Evolutionary conservation across 2,797 vertebrate species (phyloP).

Genomic region (Gadopsis bispinosus): DNA sequence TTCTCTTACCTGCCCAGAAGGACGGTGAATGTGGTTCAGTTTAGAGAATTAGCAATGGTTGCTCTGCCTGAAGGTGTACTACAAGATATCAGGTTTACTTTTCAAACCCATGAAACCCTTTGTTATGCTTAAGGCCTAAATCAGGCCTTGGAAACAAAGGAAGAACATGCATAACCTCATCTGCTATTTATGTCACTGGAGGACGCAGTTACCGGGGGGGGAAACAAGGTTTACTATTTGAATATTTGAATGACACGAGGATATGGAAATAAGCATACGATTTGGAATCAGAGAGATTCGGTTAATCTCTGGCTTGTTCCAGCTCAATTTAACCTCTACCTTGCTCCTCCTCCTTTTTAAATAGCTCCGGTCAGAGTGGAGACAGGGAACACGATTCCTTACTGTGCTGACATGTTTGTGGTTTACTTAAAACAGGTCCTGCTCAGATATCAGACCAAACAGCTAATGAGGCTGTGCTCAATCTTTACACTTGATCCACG

Average conservation of each 20-base stretch:
- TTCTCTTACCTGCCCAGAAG: constrained; percentile 57
- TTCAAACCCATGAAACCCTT: constrained; percentile 64
- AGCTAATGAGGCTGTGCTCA: neutral
- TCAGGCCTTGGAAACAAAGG: constrained; percentile 59
- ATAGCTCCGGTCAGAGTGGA: constrained; percentile 18
- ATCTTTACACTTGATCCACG: neutral
- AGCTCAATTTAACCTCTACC: neutral
- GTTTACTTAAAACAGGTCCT: constrained; percentile 8
- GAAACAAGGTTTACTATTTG: constrained; percentile 1
- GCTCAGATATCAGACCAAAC: constrained; percentile 2
- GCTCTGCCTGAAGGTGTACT: constrained; percentile 65
- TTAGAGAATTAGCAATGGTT: constrained; percentile 77
- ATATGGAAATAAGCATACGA: neutral
- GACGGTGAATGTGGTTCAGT: constrained; percentile 76
- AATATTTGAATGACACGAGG: constrained; percentile 12
- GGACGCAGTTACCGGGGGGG: constrained; percentile 10
- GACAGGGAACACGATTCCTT: neutral
- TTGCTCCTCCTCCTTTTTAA: neutral
- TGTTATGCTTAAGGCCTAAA: constrained; percentile 69
- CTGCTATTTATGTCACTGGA: constrained; percentile 61
- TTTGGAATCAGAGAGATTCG: neutral
- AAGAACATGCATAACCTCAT: constrained; percentile 31
- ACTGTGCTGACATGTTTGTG: neutral
- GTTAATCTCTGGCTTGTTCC: constrained; percentile 1
- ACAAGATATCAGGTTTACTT: constrained; percentile 64